Conservation (phyloP, 2,797 vertebrate genomes). For the Mus caroli region DNA sequence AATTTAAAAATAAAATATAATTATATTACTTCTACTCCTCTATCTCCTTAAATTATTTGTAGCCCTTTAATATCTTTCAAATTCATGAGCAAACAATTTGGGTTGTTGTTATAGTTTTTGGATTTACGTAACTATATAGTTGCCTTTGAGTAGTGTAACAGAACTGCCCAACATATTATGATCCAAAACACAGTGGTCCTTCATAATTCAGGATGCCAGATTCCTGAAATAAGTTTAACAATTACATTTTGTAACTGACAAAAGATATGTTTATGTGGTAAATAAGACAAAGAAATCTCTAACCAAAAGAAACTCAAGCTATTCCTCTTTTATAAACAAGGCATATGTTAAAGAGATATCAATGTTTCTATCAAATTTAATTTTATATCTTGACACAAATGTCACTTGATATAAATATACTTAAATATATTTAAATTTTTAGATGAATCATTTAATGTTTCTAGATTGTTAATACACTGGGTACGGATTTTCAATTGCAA, state of each 20-base stretch:
- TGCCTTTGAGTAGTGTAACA: neutral
- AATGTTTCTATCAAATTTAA: neutral
- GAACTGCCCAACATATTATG: neutral
- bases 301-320: neutral
- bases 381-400: neutral
- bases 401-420: neutral
- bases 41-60: neutral
- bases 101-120: neutral
- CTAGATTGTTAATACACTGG: neutral
- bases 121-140: neutral
- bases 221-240: neutral
- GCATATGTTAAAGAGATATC: neutral
- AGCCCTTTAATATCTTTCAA: neutral
- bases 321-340: neutral
- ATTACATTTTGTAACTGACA: neutral
- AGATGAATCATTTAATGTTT: neutral
- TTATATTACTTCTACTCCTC: neutral
- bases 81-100: neutral
- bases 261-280: no score
- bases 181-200: neutral
- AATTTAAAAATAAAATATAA: neutral
- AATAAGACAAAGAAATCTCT: neutral
- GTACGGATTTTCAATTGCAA: neutral
- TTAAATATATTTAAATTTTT: neutral
- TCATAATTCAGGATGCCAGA: neutral